phyloP scores from a whole-genome alignment of 1,140 invertebrate species.

The Sogatella furcifera region DNA sequence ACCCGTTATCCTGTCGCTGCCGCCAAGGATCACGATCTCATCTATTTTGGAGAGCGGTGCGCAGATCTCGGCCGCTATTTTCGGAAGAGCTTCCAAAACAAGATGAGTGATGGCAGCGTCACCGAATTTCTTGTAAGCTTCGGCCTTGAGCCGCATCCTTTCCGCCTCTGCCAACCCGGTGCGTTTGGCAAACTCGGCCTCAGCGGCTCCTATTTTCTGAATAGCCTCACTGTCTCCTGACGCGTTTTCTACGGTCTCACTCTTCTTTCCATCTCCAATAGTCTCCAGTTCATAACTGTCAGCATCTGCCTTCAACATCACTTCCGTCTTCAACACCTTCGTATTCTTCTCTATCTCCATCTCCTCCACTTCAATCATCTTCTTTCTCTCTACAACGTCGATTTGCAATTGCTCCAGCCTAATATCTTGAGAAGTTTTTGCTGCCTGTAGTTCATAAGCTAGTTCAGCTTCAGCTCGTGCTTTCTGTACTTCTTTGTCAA shows the following conservation, averaged over 20 bases:
- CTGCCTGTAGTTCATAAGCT: slow-evolving; percentile 93
- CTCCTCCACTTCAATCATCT: slow-evolving; percentile 88
- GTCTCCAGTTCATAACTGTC: slow-evolving; percentile 83
- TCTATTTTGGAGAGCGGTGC: slow-evolving; percentile 89
- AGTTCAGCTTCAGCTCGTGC: slow-evolving; percentile 91
- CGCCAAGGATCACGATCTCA: slow-evolving; percentile 90
- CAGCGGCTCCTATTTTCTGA: slow-evolving; percentile 74
- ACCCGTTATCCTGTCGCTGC: slow-evolving; percentile 55
- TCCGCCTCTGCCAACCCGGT: slow-evolving; percentile 91
- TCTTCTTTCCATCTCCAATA: slow-evolving; percentile 85
- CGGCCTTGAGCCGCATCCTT: slow-evolving; percentile 83
- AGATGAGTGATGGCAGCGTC: slow-evolving; percentile 89
- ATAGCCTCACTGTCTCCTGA: slow-evolving; percentile 86
- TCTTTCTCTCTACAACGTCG: slow-evolving; percentile 83
- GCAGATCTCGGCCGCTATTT: slow-evolving; percentile 90
- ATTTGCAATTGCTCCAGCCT: slow-evolving; percentile 95
- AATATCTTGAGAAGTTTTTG: slow-evolving; percentile 88
- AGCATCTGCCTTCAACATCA: slow-evolving; percentile 85
- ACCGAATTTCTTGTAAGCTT: slow-evolving; percentile 89
- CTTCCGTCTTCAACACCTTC: slow-evolving; percentile 76
- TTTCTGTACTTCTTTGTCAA: slow-evolving; percentile 93
- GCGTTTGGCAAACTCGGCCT: slow-evolving; percentile 74
- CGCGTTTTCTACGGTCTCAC: slow-evolving; percentile 74
- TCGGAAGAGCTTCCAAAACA: slow-evolving; percentile 83
- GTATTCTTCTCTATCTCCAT: slow-evolving; percentile 89